These are phyloP conservation scores for Cynopterus sphinx DNA, from an alignment of 2,797 vertebrate species.

Conservation along the genomic window DNA sequence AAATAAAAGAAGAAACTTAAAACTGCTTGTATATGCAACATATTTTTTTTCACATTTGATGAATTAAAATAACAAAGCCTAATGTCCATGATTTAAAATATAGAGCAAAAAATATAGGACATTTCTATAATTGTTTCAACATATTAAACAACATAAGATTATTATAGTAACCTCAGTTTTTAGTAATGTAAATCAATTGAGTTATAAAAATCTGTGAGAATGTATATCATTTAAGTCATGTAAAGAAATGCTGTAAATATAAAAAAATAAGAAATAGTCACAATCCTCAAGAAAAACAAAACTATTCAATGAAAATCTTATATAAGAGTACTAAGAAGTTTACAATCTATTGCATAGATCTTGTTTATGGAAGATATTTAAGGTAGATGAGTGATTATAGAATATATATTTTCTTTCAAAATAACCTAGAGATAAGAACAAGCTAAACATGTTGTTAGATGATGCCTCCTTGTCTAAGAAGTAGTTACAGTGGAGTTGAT, in stretches of 20 bases:
- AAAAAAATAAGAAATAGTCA: background rate
- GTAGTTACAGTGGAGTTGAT: background rate
- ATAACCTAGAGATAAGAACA: background rate
- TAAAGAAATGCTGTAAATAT: background rate
- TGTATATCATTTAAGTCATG: background rate
- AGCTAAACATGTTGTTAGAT: background rate
- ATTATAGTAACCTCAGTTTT: background rate
- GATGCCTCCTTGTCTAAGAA: background rate
- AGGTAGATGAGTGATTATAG: background rate
- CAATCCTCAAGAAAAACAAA: background rate
- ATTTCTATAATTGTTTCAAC: background rate
- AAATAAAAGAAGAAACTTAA: background rate
- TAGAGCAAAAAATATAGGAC: background rate
- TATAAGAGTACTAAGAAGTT: background rate
- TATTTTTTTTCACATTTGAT: background rate
- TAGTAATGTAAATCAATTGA: background rate
- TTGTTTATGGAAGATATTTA: background rate
- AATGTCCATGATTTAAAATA: background rate
- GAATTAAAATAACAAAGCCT: background rate
- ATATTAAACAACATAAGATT: background rate
- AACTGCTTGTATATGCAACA: background rate
- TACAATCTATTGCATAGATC: background rate
- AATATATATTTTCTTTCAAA: background rate
- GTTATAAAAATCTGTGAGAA: background rate
- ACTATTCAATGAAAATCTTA: background rate